Percentiles rank a stretch among this genome's conserved stretches.
These are phyloP conservation scores for Sthenelais limicola DNA, from an alignment of 2,888 invertebrate species.

Conservation along the genomic window DNA sequence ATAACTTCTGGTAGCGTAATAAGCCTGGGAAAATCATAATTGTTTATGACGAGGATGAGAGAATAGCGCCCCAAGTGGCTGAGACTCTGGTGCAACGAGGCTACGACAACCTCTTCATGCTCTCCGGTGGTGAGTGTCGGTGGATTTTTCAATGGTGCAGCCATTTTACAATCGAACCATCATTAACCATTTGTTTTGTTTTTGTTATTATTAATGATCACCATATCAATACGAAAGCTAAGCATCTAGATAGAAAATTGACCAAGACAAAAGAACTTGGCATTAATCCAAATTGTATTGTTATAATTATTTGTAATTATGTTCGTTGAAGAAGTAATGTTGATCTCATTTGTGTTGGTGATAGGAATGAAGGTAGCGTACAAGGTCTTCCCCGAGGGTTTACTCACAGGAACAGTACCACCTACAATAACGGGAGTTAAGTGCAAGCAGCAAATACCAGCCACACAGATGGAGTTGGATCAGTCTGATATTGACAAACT, in stretches of 20 bases:
- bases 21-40: conserved; percentile 72
- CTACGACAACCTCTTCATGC: conserved; percentile 74
- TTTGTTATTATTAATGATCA: no score
- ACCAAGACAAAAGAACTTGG: no score
- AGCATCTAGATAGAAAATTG: no score
- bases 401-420: conserved; percentile 68
- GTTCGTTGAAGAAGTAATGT: no score
- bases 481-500: conserved; percentile 61
- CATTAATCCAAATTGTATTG: no score
- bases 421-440: conserved; percentile 53
- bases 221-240: no score
- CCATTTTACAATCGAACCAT: not conserved
- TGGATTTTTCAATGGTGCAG: not conserved
- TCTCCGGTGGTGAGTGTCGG: conserved; percentile 73
- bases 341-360: no score
- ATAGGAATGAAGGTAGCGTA: conserved; percentile 69
- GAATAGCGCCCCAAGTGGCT: conserved; percentile 69
- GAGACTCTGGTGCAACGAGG: conserved; percentile 74
- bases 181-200: not conserved
- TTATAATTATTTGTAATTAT: not conserved
- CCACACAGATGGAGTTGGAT: conserved; percentile 55
- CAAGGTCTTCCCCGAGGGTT: conserved; percentile 68
- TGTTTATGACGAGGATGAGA: conserved; percentile 74
- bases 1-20: conserved; percentile 68
- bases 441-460: conserved; percentile 19